Percentiles rank a stretch among this genome's conserved stretches.
Evolutionary conservation across 2,888 invertebrate genomes (phyloP).

Genomic region (Drosophila recens): DNA sequence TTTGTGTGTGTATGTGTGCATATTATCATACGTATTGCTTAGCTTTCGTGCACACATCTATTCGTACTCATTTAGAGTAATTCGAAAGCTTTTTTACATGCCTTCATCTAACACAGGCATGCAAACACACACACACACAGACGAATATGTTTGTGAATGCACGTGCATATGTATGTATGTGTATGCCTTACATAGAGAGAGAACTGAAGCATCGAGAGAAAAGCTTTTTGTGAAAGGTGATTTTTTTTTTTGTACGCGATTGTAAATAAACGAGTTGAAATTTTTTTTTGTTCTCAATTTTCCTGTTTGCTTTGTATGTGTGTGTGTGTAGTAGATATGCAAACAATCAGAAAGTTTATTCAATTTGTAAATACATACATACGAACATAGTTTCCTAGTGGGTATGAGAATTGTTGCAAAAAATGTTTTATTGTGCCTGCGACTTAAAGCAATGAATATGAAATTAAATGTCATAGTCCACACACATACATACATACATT

Average conservation of each 20-base stretch:
- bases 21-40: slow-evolving; percentile 53
- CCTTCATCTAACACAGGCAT: slow-evolving; percentile 43
- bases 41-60: slow-evolving; percentile 53
- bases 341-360: slow-evolving; percentile 20
- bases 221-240: slow-evolving; percentile 79
- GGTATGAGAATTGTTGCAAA: slow-evolving; percentile 13
- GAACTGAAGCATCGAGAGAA: slow-evolving; percentile 67
- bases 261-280: slow-evolving; percentile 45
- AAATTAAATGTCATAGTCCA: slow-evolving; percentile 21
- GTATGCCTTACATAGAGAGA: slow-evolving; percentile 25
- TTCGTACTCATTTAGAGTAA: slow-evolving; percentile 59
- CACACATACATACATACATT: slow-evolving; percentile 6
- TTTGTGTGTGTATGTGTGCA: slow-evolving; percentile 7
- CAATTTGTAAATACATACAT: slow-evolving; percentile 2
- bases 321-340: slow-evolving; percentile 6
- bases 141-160: slow-evolving; percentile 34
- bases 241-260: slow-evolving; percentile 56
- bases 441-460: slow-evolving; percentile 3
- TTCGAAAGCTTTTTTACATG: slow-evolving; percentile 69
- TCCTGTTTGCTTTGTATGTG: slow-evolving; percentile 29
- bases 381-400: slow-evolving; percentile 19
- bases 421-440: slow-evolving; percentile 5
- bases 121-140: slow-evolving; percentile 20
- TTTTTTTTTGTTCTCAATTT: slow-evolving; percentile 27
- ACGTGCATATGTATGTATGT: slow-evolving; percentile 13